Evolutionary conservation across 1,140 invertebrate genomes (phyloP), one percentile per base, ranked within the genome.

Genomic region (Drosophila elegans): DNA sequence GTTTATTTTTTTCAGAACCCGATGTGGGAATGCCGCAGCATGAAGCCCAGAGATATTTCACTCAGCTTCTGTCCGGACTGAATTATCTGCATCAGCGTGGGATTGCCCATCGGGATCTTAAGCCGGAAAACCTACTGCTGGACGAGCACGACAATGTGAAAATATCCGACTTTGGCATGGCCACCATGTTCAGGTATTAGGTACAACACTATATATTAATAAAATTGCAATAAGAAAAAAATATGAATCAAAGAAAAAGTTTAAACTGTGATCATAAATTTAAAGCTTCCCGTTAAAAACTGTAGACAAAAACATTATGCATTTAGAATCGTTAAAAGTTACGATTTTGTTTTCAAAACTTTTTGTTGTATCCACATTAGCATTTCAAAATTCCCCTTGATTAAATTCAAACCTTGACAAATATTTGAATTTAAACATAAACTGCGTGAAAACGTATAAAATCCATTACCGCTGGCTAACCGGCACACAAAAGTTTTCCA

Each of bases 141-240:
- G 97, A 98, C 93, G 94, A 95, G 61, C 93, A 96, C 91, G 97
- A 98, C 91, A 95, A 96, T 91, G 93, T 99, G 44, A 99, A 99
- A 94, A 98, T 99, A 67, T 96, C 97, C 2, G 98, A 99, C 94
- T 99, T 99, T 94, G 98, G 98, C 60, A 94, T 99, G 94, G 97
- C 98, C 11, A 99, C 98, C 3, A 93, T 99, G 72, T 97, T 96
- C 92, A 94, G 95, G 92, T 93, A 93, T 92, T 93, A 93, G 83
- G 93, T 93, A 81, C 92, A 91, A 78, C 49, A 44, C 4, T 13
- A 10, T 39, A 13, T 3, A 54, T 11, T 54, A 27, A 11, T n/a
- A 21, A 12, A 61, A 57, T 32, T 32, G 5, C 5, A 32, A 5
- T 1, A 21, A 21, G 16, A 21, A 21, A 21, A 21, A 21, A 21